Percentiles rank a stretch among this genome's conserved stretches.
Evolutionary conservation across 2,888 invertebrate species (phyloP).

Genomic region (Mythimna pallens): DNA sequence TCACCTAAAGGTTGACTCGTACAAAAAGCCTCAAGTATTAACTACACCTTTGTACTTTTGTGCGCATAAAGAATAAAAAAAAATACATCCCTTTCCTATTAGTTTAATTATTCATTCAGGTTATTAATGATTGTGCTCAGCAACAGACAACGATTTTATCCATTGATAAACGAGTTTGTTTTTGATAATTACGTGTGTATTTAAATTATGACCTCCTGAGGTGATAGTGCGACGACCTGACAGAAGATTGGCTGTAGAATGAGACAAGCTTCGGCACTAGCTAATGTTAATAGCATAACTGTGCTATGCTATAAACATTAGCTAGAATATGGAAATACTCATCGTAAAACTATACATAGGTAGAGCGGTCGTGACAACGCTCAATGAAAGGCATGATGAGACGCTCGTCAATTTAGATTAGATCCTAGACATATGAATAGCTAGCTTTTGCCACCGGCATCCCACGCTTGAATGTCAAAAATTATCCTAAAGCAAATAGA

Average conservation of each 20-base stretch:
- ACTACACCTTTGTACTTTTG: no score
- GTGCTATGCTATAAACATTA: constrained; percentile 27
- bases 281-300: no score
- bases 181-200: constrained; percentile 29
- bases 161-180: constrained; percentile 43
- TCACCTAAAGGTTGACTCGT: no score
- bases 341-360: constrained; percentile 19
- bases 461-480: no score
- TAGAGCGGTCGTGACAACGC: constrained; percentile 8
- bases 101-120: constrained; percentile 10
- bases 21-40: no score
- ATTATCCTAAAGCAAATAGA: no score
- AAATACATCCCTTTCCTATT: background rate
- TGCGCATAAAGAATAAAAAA: no score
- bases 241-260: constrained; percentile 23
- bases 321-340: constrained; percentile 9
- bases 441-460: no score
- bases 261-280: constrained; percentile 38
- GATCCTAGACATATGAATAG: background rate
- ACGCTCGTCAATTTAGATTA: constrained; percentile 1
- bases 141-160: constrained; percentile 20
- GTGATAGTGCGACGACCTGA: constrained; percentile 59
- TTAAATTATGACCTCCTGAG: constrained; percentile 51
- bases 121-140: constrained; percentile 19
- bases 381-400: constrained; percentile 2